Evolutionary conservation across 1,140 invertebrate genomes (phyloP).

Genomic region (Anthonomus grandis): DNA sequence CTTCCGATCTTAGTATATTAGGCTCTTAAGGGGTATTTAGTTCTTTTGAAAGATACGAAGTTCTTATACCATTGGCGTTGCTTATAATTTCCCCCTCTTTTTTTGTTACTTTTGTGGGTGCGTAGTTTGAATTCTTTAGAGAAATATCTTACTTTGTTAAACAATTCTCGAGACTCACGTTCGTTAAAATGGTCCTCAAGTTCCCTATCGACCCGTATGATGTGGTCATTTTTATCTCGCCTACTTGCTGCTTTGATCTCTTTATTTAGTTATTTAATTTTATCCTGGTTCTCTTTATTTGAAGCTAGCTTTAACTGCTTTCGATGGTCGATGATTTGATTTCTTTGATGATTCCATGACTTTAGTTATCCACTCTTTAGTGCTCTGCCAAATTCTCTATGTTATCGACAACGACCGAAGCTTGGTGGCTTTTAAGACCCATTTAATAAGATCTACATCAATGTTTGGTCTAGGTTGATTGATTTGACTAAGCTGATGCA

Average conservation of each 20-base stretch:
- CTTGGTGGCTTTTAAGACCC: too few relatives aligned
- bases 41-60: too few relatives aligned
- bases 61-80: too few relatives aligned
- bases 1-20: slow-evolving; percentile 7
- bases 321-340: not conserved
- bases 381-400: not conserved
- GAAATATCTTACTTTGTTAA: slow-evolving; percentile 6
- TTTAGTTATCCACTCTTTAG: slow-evolving; percentile 2
- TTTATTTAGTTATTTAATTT: too few relatives aligned
- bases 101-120: too few relatives aligned
- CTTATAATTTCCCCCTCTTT: not conserved
- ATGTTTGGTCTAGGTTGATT: too few relatives aligned
- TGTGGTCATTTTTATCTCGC: too few relatives aligned
- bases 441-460: too few relatives aligned
- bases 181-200: slow-evolving; percentile 1
- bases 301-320: not conserved
- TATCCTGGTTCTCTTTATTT: too few relatives aligned
- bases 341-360: not conserved
- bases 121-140: not conserved
- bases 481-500: too few relatives aligned
- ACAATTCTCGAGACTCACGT: slow-evolving; percentile 4
- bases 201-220: not conserved
- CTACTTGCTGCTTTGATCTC: not conserved
- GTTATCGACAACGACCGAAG: too few relatives aligned
- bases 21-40: slow-evolving; percentile 1